Percentiles rank a stretch among this genome's conserved stretches.
Conservation (phyloP, 2,888 invertebrate genomes). For the Trichopoda pennipes region DNA sequence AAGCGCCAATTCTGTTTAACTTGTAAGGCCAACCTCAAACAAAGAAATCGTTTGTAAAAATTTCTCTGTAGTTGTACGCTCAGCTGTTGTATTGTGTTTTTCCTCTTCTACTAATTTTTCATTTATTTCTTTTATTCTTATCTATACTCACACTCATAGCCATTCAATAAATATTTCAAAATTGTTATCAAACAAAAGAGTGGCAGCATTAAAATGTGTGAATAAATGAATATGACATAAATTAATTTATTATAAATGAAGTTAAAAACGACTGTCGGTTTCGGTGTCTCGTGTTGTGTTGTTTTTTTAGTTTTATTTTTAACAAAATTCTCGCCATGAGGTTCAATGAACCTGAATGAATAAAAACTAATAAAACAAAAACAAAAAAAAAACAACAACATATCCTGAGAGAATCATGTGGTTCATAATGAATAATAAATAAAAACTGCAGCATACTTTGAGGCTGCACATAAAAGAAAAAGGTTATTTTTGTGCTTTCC, state of each 20-base stretch:
- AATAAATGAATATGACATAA: constrained; percentile 49
- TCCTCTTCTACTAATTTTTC: background rate
- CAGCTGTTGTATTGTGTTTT: background rate
- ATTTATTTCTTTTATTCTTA: background rate
- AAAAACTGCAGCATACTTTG: constrained; percentile 39
- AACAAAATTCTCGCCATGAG: constrained; percentile 26
- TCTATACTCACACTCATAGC: background rate
- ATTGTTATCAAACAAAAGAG: constrained; percentile 21
- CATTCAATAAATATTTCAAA: background rate
- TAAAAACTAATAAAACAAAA: background rate
- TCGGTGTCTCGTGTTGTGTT: constrained; percentile 39
- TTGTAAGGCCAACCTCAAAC: no score
- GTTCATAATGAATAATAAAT: constrained; percentile 21
- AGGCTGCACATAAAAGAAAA: background rate
- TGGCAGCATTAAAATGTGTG: constrained; percentile 9
- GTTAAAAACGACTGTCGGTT: constrained; percentile 58
- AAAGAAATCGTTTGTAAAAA: background rate
- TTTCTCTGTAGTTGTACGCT: background rate
- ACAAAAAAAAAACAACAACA: background rate
- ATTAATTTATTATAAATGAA: constrained; percentile 66
- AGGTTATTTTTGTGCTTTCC: background rate
- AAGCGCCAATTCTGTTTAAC: no score
- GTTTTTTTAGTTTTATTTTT: constrained; percentile 8
- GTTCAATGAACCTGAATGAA: constrained; percentile 53
- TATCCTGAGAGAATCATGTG: constrained; percentile 24